Evolutionary conservation across 2,113 vertebrate genomes (phyloP).

Genomic region (Myotis brandtii): DNA sequence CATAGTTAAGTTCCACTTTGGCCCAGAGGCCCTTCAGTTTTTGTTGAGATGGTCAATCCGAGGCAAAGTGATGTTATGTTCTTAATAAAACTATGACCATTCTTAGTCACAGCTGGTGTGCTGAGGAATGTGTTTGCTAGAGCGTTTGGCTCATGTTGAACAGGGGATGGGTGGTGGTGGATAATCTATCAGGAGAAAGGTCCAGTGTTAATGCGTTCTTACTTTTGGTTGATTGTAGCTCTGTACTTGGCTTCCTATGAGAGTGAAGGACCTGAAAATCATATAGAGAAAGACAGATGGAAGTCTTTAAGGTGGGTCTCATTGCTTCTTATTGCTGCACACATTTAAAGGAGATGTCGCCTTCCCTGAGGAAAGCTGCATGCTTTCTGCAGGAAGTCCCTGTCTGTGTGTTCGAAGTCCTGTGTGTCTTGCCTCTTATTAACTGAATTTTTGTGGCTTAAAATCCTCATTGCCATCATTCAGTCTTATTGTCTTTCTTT

Average conservation of each 20-base stretch:
- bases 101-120: neutral
- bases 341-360: neutral
- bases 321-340: neutral
- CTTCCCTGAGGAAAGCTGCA: neutral
- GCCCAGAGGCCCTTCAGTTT: neutral
- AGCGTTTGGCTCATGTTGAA: neutral
- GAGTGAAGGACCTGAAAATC: constrained; percentile 96
- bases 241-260: constrained; percentile 96
- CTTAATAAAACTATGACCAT: constrained; percentile 6
- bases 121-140: neutral
- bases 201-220: constrained; percentile 44
- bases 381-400: neutral
- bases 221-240: constrained; percentile 85
- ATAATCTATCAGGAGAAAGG: neutral
- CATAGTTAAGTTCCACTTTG: neutral
- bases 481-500: neutral
- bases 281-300: constrained; percentile 97
- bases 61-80: neutral
- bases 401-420: neutral
- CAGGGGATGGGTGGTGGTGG: neutral
- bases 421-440: neutral
- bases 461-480: neutral
- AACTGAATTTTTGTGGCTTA: neutral
- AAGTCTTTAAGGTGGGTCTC: constrained; percentile 94
- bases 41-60: constrained; percentile 42